Evolutionary conservation across 2,113 vertebrate species (phyloP).

Genomic region (Solea solea): DNA sequence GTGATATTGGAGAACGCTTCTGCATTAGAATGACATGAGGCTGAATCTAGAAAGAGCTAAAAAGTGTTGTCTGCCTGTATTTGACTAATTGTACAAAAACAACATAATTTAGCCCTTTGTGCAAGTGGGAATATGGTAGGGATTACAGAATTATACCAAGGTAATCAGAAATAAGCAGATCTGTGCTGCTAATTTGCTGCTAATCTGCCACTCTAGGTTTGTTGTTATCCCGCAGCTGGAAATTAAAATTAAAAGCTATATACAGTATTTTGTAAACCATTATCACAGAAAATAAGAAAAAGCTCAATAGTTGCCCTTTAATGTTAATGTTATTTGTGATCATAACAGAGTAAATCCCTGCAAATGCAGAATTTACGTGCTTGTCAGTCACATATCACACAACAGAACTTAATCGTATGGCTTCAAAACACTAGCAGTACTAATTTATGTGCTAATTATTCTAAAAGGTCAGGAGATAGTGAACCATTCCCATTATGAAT

Average conservation of each 20-base stretch:
- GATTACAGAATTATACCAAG: background rate
- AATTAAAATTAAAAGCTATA: background rate
- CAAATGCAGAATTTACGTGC: no score
- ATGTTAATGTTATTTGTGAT: background rate
- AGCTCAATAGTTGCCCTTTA: background rate
- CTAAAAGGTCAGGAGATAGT: background rate
- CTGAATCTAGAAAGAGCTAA: background rate
- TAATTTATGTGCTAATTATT: background rate
- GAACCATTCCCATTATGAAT: background rate
- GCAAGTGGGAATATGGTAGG: background rate
- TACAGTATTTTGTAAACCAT: background rate
- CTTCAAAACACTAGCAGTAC: background rate
- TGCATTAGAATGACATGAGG: background rate
- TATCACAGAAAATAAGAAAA: background rate
- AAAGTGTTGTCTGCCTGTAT: background rate
- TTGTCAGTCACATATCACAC: background rate
- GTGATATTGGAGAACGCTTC: background rate
- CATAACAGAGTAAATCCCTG: background rate
- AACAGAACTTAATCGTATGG: background rate
- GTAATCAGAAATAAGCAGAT: constrained; percentile 3
- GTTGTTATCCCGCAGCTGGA: background rate
- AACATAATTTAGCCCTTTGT: background rate
- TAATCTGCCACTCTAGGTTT: constrained; percentile 4
- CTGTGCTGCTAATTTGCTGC: background rate
- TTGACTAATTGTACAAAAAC: background rate